These are phyloP conservation scores for Macrobrachium nipponense DNA, from an alignment of 1,140 invertebrate genomes.

Conservation along the genomic window DNA sequence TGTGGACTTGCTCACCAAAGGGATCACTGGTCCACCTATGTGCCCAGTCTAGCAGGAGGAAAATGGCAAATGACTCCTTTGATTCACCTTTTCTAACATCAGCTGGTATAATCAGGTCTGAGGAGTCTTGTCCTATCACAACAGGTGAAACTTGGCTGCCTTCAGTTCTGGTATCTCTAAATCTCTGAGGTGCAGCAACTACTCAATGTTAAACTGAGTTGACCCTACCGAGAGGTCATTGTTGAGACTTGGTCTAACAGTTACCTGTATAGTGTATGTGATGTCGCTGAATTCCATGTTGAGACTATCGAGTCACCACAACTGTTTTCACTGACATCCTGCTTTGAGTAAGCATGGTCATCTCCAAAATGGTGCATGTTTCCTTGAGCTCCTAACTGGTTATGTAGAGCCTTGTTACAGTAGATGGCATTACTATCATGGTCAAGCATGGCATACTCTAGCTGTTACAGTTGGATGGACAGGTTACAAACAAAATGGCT, in stretches of 20 bases:
- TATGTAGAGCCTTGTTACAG: not conserved
- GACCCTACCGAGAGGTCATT: not conserved
- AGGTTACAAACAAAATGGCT: not conserved
- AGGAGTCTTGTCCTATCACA: conserved; percentile 3
- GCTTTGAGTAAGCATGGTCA: not conserved
- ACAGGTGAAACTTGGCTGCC: not conserved
- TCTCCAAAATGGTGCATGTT: too few species aligned
- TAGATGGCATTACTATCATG: not conserved
- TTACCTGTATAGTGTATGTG: not conserved
- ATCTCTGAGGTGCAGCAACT: not conserved
- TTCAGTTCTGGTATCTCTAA: not conserved
- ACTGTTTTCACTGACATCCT: not conserved
- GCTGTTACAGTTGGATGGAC: not conserved
- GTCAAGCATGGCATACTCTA: conserved; percentile 1
- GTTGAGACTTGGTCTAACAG: too few species aligned
- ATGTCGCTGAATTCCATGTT: too few species aligned
- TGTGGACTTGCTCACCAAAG: too few species aligned
- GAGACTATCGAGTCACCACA: too few species aligned
- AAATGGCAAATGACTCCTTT: not conserved
- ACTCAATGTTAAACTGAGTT: not conserved
- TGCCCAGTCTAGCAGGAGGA: not conserved
- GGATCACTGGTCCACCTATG: not conserved
- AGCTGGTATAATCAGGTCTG: not conserved
- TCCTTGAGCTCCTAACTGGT: not conserved
- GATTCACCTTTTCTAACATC: not conserved